Conservation (phyloP, 2,888 invertebrate species). For the Mayetiola destructor region DNA sequence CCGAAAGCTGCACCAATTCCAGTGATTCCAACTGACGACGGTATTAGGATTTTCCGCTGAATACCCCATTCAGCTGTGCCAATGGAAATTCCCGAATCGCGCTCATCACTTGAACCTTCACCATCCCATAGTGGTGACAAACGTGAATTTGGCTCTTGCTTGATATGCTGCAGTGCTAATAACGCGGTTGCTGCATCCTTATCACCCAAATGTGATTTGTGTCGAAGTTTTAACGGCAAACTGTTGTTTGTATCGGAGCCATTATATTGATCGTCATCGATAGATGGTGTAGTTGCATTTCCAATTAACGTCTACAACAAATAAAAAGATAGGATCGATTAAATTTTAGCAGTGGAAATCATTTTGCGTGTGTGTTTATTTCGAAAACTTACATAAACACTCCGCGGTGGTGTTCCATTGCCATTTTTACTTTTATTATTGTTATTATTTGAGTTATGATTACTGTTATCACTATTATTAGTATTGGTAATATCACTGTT, state of each 20-base stretch:
- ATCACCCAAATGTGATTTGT: slow-evolving; percentile 80
- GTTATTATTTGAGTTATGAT: neutral
- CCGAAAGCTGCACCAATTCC: slow-evolving; percentile 2
- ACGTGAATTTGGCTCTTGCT: slow-evolving; percentile 67
- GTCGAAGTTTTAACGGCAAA: slow-evolving; percentile 77
- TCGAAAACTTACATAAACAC: slow-evolving; percentile 6
- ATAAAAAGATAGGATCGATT: neutral
- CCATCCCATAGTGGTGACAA: slow-evolving; percentile 77
- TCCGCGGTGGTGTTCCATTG: neutral
- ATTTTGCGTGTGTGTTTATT: too few relatives aligned
- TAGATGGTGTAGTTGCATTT: slow-evolving; percentile 51
- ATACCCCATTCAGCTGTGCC: slow-evolving; percentile 35
- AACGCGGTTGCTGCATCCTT: slow-evolving; percentile 72
- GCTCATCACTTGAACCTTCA: slow-evolving; percentile 78
- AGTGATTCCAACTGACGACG: slow-evolving; percentile 1
- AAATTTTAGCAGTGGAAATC: neutral
- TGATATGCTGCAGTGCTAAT: slow-evolving; percentile 70
- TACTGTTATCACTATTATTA: slow-evolving; percentile 12
- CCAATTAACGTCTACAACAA: neutral
- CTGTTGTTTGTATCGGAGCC: slow-evolving; percentile 55
- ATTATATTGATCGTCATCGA: slow-evolving; percentile 37
- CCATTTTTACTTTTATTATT: slow-evolving; percentile 3
- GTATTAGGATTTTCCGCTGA: slow-evolving; percentile 15
- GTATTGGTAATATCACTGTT: slow-evolving; percentile 25
- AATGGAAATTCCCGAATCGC: slow-evolving; percentile 78